These are phyloP conservation scores for Lithobates pipiens DNA, from an alignment of 2,797 vertebrate genomes.

Conservation along the genomic window DNA sequence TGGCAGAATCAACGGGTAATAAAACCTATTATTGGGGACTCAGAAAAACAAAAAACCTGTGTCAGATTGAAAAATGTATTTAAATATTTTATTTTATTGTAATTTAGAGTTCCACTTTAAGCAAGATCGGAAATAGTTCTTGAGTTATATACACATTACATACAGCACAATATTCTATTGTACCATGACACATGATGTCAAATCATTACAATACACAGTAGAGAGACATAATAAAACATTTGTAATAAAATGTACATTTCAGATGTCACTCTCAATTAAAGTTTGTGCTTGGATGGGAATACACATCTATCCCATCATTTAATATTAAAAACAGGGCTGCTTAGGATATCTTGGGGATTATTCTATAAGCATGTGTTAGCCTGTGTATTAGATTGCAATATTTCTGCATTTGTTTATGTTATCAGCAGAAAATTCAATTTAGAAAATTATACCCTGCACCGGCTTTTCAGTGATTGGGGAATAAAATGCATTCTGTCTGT, in stretches of 20 bases:
- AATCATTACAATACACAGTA: not conserved
- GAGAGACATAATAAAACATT: not conserved
- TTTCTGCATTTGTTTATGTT: not conserved
- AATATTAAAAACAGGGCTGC: constrained; percentile 9
- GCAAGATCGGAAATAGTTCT: too few relatives aligned
- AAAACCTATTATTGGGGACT: too few relatives aligned
- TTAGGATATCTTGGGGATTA: not conserved
- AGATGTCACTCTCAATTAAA: too few relatives aligned
- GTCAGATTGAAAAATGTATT: too few relatives aligned
- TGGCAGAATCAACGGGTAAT: too few relatives aligned
- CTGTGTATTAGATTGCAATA: not conserved
- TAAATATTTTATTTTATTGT: too few relatives aligned
- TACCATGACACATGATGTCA: too few relatives aligned
- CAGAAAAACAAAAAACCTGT: too few relatives aligned
- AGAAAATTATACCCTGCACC: not conserved
- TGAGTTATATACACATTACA: too few relatives aligned
- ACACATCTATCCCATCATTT: not conserved
- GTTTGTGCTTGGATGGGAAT: not conserved
- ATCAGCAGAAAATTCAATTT: not conserved
- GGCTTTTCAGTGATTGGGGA: not conserved
- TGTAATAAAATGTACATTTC: constrained; percentile 1
- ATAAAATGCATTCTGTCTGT: not conserved
- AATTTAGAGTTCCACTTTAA: too few relatives aligned
- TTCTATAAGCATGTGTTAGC: not conserved
- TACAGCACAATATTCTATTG: too few relatives aligned